These are phyloP conservation scores for Acrocyrtus sp. DNA, from an alignment of 2,888 invertebrate species.

Conservation along the genomic window DNA sequence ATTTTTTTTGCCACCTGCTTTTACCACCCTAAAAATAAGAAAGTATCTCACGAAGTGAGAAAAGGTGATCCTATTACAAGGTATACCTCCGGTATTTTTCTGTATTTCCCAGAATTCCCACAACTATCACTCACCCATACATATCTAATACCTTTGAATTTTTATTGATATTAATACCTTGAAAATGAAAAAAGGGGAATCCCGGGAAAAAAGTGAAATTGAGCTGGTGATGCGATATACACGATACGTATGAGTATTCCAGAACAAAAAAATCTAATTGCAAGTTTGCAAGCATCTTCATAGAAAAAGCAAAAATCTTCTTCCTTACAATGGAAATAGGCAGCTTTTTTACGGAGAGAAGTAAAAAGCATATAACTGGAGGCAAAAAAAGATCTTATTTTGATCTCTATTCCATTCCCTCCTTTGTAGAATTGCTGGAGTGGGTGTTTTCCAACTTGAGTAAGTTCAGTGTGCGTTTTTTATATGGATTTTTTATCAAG, in stretches of 20 bases:
- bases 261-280: constrained; percentile 27
- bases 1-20: constrained; percentile 3
- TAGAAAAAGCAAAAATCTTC: too few relatives aligned
- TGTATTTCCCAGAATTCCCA: constrained; percentile 15
- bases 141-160: too few relatives aligned
- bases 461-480: too few relatives aligned
- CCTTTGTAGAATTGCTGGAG: neutral
- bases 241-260: too few relatives aligned
- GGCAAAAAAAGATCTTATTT: neutral
- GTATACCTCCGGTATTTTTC: constrained; percentile 29
- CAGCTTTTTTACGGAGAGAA: neutral
- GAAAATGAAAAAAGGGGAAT: neutral
- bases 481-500: too few relatives aligned
- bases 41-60: neutral
- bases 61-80: neutral
- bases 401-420: neutral
- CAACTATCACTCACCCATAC: too few relatives aligned
- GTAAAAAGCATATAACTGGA: neutral
- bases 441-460: neutral
- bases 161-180: constrained; percentile 13
- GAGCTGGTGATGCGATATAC: constrained; percentile 37
- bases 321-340: neutral
- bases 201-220: constrained; percentile 19
- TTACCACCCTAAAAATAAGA: neutral
- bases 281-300: neutral